Evolutionary conservation across 1,140 invertebrate genomes (phyloP).

Genomic region (Pseudomyrmex dendroicus): DNA sequence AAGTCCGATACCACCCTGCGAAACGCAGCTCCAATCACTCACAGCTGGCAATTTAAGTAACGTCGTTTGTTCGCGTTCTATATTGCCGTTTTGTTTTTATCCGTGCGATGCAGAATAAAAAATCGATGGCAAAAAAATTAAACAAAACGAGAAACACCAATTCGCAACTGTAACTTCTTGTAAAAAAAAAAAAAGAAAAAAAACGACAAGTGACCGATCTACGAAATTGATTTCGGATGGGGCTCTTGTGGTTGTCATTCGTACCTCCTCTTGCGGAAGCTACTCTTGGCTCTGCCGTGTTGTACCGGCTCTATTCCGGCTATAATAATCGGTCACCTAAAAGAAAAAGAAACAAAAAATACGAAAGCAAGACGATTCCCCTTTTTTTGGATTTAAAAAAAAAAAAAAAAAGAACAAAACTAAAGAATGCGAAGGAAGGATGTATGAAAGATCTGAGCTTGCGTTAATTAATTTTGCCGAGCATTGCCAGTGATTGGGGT

Average conservation of each 20-base stretch:
- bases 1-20: conserved; percentile 71
- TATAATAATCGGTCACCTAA: conserved; percentile 77
- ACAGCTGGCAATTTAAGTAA: conserved; percentile 81
- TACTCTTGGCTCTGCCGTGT: conserved; percentile 73
- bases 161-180: conserved; percentile 3
- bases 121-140: background rate
- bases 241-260: conserved; percentile 69
- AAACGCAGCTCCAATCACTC: conserved; percentile 84
- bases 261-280: background rate
- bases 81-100: conserved; percentile 18
- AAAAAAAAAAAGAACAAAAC: background rate
- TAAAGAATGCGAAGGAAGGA: conserved; percentile 35
- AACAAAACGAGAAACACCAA: background rate
- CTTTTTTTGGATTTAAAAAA: background rate
- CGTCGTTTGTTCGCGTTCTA: conserved; percentile 10
- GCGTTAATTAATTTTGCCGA: conserved; percentile 60
- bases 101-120: background rate
- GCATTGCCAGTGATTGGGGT: conserved; percentile 85
- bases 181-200: conserved; percentile 6
- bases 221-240: conserved; percentile 21
- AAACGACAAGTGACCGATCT: conserved; percentile 47
- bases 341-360: conserved; percentile 26
- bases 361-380: background rate
- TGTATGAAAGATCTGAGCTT: conserved; percentile 44
- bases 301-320: conserved; percentile 83